Base-by-base conservation (phyloP, 2,888 invertebrate genomes). In the Harmothoe impar region DNA sequence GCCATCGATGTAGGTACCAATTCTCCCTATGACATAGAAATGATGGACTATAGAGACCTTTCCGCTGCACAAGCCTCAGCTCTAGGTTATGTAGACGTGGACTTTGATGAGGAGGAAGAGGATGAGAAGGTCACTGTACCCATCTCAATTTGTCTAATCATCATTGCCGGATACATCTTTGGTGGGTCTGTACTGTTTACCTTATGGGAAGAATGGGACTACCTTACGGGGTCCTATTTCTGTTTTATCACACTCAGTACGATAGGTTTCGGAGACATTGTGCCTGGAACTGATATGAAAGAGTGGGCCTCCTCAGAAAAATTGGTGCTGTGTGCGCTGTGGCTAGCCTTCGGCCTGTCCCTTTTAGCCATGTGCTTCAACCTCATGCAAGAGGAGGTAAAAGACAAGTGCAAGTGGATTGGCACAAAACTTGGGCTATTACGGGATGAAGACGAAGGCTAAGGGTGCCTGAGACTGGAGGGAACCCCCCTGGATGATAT, bases 141-240 rank as follows among this genome's bases (percentile, higher is more conserved):
- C 20, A 98, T 99, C 68, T 96, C 98, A 90, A 97, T 99, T 81
- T 99, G 99, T 95, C 96, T 99, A 54, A 97, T 98, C 92, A 98
- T 99, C 93, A 98, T 99, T 97, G 97, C 98, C 93, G 97, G 98
- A 94, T 98, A 98, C 95, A 97, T 98, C 91, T 97, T 98, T 94
- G 98, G 98, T 91, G 99, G 99, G 29, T 98, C 99, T 0, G 96
- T 98, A 94, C 97, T 99, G 89, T 99, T 99, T 96, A 97, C 98
- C 1, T 96, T 97, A 94, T 99, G 99, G 98, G 99, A 99, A 91
- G 97, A 97, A 68, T 99, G 99, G 99, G 97, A 97, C 93, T 97
- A 98, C 94, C 96, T 99, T 92, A 98, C 99, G 93, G 99, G 98
- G 89, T 95, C 96, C 86, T 96, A 96, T 93, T 96, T 96, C 93